Evolutionary conservation across 1,140 invertebrate species (phyloP).

Genomic region (Caenorhabditis tropicalis): DNA sequence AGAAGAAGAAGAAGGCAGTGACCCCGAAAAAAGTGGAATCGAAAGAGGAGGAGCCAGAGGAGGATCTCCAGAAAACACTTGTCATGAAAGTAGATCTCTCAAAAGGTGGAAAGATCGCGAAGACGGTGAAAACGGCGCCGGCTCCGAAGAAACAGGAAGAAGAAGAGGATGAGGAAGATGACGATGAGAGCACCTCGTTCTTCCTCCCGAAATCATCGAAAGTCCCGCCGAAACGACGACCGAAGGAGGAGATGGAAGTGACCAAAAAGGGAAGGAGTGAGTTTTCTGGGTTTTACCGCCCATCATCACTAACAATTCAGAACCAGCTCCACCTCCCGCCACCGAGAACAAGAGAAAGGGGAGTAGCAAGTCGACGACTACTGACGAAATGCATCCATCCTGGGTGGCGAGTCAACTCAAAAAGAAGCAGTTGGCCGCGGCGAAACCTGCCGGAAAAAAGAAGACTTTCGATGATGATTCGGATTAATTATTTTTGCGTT

Average conservation of each 20-base stretch:
- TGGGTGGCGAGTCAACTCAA: background rate
- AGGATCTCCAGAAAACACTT: background rate
- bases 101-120: conserved; percentile 7
- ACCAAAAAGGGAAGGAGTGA: background rate
- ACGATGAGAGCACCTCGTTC: background rate
- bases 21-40: background rate
- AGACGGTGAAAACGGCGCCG: background rate
- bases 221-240: background rate
- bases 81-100: conserved; percentile 18
- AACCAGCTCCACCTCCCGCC: background rate
- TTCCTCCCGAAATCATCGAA: background rate
- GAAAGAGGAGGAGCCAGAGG: background rate
- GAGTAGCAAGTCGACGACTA: background rate
- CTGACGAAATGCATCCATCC: background rate
- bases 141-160: background rate
- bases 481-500: background rate
- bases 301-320: background rate
- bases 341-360: background rate
- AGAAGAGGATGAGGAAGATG: background rate
- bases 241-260: background rate
- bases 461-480: background rate
- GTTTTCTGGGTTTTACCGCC: background rate
- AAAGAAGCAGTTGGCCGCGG: background rate
- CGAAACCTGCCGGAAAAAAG: conserved; percentile 10
- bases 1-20: background rate